Evolutionary conservation across 2,888 invertebrate species (phyloP), one percentile per base, ranked within the genome.

Genomic region (Taenaris catops): DNA sequence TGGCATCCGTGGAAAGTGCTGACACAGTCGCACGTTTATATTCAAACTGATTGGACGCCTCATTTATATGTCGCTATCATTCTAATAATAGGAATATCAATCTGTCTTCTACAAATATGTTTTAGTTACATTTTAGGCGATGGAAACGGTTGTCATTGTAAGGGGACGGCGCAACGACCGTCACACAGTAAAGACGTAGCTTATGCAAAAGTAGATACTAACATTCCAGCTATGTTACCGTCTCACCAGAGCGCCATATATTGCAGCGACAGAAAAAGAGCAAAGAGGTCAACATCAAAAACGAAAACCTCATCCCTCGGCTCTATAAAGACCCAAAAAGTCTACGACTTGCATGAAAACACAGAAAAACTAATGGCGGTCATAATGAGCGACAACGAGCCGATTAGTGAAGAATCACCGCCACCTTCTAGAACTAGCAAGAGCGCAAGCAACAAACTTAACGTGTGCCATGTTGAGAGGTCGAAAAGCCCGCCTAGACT

Each of bases 321-420:
- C 1, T 67, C 74, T 1, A 26, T 63, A 9, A 56, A 42, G 28
- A 70, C 69, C 0, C 72, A 74, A 44, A 68, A 56, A 46, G 76
- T 83, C 8, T 81, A 67, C 50, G 81, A 86, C 49, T 44, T 81
- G 25, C 75, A 83, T 37, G 79, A 80, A 19, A 75, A 80, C 28
- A 59, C 60, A 1, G 80, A 83, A 44, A 75, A 73, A 38, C 14
- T 69, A 2, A 79, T 83, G 79, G 54, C 62, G 0, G 61, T 79
- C 3, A 64, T 72, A 25, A 54, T 73, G 55, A 78, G 71, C 38
- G 70, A 63, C 6, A 57, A 58, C 26, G 71, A 66, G 31, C 48
- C 49, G 1, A 38, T 34, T 0, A 53, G 49, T 4, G 34, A 34
- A 4, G 34, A 25, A 12, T 39, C 37, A 4, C 11, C 4, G 1